A percentile compares a stretch with the other conserved stretches of the same genome.
phyloP scores from a whole-genome alignment of 2,888 invertebrate genomes.

The Crepidodera aurea region DNA sequence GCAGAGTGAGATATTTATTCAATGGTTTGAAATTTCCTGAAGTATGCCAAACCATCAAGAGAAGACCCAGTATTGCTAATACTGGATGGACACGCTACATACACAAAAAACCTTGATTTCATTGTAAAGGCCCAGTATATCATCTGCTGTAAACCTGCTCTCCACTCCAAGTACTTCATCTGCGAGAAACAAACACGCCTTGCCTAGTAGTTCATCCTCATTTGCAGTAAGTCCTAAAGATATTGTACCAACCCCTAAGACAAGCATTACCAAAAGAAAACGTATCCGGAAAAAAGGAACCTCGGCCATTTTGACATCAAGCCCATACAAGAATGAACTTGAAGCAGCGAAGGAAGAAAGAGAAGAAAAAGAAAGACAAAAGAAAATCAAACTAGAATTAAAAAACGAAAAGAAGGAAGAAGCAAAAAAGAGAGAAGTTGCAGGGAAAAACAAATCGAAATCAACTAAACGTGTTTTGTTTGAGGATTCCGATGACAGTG shows the following conservation, averaged over 20 bases:
- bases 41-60: constrained; percentile 13
- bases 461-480: not conserved
- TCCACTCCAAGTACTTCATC: constrained; percentile 5
- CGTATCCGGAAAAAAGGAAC: constrained; percentile 4
- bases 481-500: constrained; percentile 6
- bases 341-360: constrained; percentile 5
- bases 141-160: not conserved
- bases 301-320: constrained; percentile 6
- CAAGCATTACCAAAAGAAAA: not conserved
- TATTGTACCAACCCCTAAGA: not conserved
- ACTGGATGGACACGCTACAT: constrained; percentile 3
- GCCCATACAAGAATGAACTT: not conserved
- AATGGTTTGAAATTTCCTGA: constrained; percentile 9
- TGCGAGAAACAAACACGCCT: not conserved
- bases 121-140: not conserved
- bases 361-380: constrained; percentile 9
- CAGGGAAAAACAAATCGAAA: constrained; percentile 8
- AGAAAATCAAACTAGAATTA: constrained; percentile 7
- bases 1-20: not conserved
- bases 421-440: constrained; percentile 3
- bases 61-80: not conserved
- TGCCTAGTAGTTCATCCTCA: constrained; percentile 1
- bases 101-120: not conserved
- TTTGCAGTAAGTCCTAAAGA: constrained; percentile 4
- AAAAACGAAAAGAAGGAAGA: constrained; percentile 4